phyloP scores from a whole-genome alignment of 2,888 invertebrate genomes.

The Tenodera sinensis region DNA sequence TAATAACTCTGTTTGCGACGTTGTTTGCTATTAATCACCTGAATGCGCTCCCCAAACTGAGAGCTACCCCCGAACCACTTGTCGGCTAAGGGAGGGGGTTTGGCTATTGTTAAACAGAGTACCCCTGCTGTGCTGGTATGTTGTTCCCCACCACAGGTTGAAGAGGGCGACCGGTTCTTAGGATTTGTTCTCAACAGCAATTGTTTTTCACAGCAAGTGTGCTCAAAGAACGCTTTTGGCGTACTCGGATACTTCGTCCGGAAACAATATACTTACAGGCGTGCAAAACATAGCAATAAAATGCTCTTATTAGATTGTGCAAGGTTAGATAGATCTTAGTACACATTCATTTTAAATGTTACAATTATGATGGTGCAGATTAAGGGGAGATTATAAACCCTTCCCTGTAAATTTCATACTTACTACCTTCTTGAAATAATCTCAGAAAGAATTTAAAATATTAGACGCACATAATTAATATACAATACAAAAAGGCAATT shows the following conservation, averaged over 20 bases:
- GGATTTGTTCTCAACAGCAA: neutral
- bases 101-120: neutral
- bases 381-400: no score
- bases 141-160: neutral
- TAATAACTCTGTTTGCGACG: neutral
- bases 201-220: neutral
- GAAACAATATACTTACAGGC: no score
- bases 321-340: no score
- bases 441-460: no score
- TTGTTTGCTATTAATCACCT: neutral
- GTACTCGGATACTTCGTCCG: neutral
- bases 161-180: neutral
- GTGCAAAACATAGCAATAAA: no score
- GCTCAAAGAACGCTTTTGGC: neutral
- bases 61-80: neutral
- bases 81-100: neutral
- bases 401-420: no score
- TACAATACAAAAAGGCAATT: no score
- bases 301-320: no score
- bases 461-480: no score
- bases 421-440: no score
- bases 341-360: no score
- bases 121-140: conserved; percentile 6
- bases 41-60: neutral
- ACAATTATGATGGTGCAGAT: no score